phyloP scores from a whole-genome alignment of 2,113 vertebrate species.

The Zosterops lateralis region DNA sequence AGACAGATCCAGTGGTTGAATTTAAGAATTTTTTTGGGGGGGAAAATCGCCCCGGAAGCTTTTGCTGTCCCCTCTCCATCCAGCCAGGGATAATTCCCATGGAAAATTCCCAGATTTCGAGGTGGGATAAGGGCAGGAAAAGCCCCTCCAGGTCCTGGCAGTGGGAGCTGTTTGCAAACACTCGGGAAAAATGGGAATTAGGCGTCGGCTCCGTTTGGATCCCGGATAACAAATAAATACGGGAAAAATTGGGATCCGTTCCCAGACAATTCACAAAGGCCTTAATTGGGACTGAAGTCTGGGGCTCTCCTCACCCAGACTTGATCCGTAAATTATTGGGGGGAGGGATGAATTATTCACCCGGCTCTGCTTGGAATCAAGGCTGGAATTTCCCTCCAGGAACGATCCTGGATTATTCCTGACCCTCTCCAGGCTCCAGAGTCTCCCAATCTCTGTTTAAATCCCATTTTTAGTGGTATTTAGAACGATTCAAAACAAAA shows the following conservation, averaged over 20 bases:
- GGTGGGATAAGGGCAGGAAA: neutral
- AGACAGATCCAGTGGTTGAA: neutral
- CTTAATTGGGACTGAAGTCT: constrained; percentile 54
- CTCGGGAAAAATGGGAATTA: neutral
- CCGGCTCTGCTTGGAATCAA: neutral
- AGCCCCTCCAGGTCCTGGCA: neutral
- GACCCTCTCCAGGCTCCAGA: neutral
- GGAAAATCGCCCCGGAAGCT: neutral
- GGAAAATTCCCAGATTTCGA: neutral
- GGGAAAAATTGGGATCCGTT: constrained; percentile 49
- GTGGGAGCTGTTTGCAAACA: constrained; percentile 53
- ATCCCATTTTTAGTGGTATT: neutral
- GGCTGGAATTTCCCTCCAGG: neutral
- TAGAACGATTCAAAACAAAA: neutral
- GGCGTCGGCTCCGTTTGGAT: neutral
- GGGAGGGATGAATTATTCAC: constrained; percentile 30
- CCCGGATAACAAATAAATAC: constrained; percentile 28
- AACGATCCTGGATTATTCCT: neutral
- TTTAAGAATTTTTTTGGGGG: neutral
- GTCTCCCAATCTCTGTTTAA: neutral
- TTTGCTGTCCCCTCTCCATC: too few relatives aligned
- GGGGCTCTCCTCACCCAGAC: constrained; percentile 16
- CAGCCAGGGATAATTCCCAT: neutral
- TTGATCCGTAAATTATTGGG: neutral
- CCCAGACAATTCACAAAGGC: constrained; percentile 63